These are phyloP conservation scores for Natator depressus DNA, from an alignment of 2,113 vertebrate species.

Conservation along the genomic window DNA sequence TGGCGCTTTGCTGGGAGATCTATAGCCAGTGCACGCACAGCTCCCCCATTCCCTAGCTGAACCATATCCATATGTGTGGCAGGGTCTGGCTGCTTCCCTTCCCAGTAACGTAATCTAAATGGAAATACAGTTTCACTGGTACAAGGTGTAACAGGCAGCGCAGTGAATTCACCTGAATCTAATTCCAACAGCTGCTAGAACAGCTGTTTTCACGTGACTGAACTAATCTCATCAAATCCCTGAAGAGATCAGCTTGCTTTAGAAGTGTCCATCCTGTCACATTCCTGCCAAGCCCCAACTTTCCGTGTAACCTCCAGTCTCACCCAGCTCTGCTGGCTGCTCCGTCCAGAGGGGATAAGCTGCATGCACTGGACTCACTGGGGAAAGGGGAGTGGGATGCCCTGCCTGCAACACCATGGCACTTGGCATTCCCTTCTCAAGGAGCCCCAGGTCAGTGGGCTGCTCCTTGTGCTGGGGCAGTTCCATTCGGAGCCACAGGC, in stretches of 20 bases:
- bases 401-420: neutral
- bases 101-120: neutral
- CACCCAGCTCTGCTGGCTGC: neutral
- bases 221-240: neutral
- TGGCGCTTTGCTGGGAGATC: accelerated
- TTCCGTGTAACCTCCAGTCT: neutral
- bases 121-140: neutral
- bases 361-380: neutral
- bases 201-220: neutral
- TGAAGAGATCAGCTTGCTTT: accelerated
- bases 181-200: neutral
- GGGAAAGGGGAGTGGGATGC: too few species aligned
- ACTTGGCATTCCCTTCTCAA: neutral
- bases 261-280: neutral
- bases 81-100: neutral
- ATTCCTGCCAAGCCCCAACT: neutral
- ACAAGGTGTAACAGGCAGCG: neutral
- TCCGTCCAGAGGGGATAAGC: neutral
- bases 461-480: too few species aligned
- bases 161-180: neutral
- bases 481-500: neutral
- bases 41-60: accelerated
- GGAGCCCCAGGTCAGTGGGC: too few species aligned
- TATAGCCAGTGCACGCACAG: accelerated
- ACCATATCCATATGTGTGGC: accelerated